Conservation (phyloP, 2,888 invertebrate species). For the Hipparchia semele region DNA sequence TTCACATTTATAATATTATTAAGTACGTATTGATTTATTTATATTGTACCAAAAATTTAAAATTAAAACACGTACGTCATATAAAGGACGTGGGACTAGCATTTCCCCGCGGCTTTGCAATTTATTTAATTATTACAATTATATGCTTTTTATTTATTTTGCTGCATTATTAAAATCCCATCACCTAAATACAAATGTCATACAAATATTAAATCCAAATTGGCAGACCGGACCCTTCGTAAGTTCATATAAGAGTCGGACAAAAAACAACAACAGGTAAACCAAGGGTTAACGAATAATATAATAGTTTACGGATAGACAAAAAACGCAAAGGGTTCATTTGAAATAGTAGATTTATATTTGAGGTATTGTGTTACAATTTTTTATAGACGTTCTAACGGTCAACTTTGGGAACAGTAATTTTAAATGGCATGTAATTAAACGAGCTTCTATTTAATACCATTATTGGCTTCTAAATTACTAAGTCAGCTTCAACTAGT, state of each 20-base stretch:
- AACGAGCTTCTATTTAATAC: too few relatives aligned
- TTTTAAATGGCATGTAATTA: conserved; percentile 10
- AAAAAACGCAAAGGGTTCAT: conserved; percentile 66
- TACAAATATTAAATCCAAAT: conserved; percentile 29
- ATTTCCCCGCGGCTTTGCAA: too few relatives aligned
- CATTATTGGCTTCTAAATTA: too few relatives aligned
- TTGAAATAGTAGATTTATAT: conserved; percentile 59
- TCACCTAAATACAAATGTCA: conserved; percentile 19
- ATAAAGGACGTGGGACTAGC: too few relatives aligned
- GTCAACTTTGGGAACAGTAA: conserved; percentile 47
- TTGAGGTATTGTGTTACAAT: conserved; percentile 55
- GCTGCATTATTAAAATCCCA: neutral
- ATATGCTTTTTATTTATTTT: neutral
- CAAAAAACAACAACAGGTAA: conserved; percentile 70
- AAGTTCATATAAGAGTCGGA: conserved; percentile 20
- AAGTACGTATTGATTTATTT: too few relatives aligned
- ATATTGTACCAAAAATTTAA: too few relatives aligned
- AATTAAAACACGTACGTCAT: too few relatives aligned
- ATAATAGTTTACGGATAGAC: conserved; percentile 60
- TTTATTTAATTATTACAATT: too few relatives aligned
- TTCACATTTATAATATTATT: too few relatives aligned
- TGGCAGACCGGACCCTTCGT: conserved; percentile 32
- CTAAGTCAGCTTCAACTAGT: too few relatives aligned
- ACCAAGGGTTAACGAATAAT: conserved; percentile 72
- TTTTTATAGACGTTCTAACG: conserved; percentile 52